Conservation (phyloP, 2,113 vertebrate species). For the Ellobius talpinus region DNA sequence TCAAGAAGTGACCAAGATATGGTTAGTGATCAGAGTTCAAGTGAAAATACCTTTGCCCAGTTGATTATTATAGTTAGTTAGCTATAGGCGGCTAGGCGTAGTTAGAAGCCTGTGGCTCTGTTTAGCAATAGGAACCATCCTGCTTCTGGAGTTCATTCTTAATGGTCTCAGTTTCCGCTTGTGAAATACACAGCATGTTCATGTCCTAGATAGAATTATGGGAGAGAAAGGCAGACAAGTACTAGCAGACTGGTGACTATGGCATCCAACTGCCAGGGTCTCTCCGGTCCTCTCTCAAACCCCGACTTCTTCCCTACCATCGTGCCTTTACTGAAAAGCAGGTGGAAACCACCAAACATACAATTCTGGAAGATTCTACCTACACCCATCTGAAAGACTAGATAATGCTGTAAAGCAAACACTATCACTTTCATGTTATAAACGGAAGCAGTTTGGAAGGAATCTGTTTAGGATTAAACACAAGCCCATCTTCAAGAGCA, state of each 20-base stretch:
- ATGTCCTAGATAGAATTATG: rapidly evolving
- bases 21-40: background rate
- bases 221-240: too few species aligned
- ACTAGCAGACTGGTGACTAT: background rate
- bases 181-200: background rate
- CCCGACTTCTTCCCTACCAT: background rate
- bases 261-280: background rate
- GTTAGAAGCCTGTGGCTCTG: background rate
- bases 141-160: background rate
- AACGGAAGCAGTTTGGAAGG: background rate
- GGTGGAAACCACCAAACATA: background rate
- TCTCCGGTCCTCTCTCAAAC: background rate
- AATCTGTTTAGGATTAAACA: background rate
- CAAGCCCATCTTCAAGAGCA: background rate
- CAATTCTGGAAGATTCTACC: background rate
- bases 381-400: background rate
- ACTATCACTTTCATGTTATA: background rate
- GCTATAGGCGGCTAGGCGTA: background rate
- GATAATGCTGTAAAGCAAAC: background rate
- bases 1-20: background rate
- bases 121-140: background rate
- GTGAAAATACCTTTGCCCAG: background rate
- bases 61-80: background rate
- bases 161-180: background rate
- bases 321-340: background rate